These are phyloP conservation scores for Drosophila sordidula DNA, from an alignment of 2,888 invertebrate species.

Conservation along the genomic window DNA sequence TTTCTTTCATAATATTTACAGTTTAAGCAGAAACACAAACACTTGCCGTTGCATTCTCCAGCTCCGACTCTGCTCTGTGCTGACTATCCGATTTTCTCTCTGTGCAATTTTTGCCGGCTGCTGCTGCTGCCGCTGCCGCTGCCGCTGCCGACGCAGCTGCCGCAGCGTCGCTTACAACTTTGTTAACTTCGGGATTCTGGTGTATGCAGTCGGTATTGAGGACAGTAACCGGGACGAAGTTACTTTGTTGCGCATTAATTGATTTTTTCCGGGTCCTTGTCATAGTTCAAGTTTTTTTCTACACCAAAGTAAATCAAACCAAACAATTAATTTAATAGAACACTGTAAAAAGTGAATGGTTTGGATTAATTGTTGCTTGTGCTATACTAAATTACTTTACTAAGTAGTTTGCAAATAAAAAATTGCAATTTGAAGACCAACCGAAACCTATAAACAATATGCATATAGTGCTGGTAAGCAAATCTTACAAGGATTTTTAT, in stretches of 20 bases:
- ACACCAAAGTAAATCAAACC: conserved; percentile 15
- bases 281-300: conserved; percentile 26
- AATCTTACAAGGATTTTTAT: not conserved
- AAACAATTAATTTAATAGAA: conserved; percentile 8
- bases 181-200: conserved; percentile 76
- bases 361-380: conserved; percentile 4
- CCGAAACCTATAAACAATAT: not conserved
- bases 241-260: conserved; percentile 82
- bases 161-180: conserved; percentile 69
- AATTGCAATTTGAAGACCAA: no score
- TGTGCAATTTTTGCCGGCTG: conserved; percentile 54
- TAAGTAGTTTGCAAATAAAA: no score
- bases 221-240: conserved; percentile 81
- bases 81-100: conserved; percentile 45
- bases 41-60: conserved; percentile 15
- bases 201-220: conserved; percentile 75
- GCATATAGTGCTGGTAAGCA: not conserved
- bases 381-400: not conserved
- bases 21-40: conserved; percentile 55
- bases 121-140: conserved; percentile 18
- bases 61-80: conserved; percentile 24
- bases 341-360: not conserved
- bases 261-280: conserved; percentile 69
- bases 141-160: conserved; percentile 18
- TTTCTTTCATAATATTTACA: conserved; percentile 60